Evolutionary conservation across 2,888 invertebrate genomes (phyloP).

Genomic region (Sepioteuthis lessoniana): DNA sequence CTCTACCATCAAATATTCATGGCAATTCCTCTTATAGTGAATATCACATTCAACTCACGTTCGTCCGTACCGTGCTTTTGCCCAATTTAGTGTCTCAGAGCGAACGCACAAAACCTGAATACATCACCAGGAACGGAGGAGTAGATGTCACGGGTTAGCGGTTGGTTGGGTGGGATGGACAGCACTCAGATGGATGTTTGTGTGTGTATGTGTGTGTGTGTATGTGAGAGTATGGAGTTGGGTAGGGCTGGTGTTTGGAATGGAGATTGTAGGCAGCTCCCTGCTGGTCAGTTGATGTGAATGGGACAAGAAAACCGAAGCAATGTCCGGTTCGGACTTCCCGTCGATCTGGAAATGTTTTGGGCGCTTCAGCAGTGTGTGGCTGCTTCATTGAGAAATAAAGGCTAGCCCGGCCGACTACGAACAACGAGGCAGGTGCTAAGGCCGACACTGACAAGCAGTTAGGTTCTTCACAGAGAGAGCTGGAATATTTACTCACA

Average conservation of each 20-base stretch:
- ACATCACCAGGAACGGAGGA: background rate
- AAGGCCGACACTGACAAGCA: background rate
- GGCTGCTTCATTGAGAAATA: background rate
- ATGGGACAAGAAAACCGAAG: background rate
- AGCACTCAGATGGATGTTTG: background rate
- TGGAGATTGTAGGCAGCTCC: background rate
- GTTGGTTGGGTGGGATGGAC: background rate
- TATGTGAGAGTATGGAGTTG: background rate
- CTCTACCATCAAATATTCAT: conserved; percentile 12
- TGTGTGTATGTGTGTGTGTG: no score
- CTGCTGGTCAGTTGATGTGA: conserved; percentile 8
- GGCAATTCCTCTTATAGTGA: background rate
- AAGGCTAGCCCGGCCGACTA: background rate
- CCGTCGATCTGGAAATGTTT: background rate
- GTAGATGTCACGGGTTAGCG: background rate
- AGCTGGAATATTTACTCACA: background rate
- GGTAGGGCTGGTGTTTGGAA: background rate
- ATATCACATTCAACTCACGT: background rate
- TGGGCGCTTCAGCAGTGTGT: background rate
- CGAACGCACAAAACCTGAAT: background rate
- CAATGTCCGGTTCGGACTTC: background rate
- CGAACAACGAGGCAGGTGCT: background rate
- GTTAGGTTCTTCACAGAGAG: background rate
- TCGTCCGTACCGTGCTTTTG: background rate
- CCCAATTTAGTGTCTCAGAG: background rate